Percentiles rank a stretch among this genome's conserved stretches.
Evolutionary conservation across 2,113 vertebrate genomes (phyloP).

Genomic region (Polyodon spathula): DNA sequence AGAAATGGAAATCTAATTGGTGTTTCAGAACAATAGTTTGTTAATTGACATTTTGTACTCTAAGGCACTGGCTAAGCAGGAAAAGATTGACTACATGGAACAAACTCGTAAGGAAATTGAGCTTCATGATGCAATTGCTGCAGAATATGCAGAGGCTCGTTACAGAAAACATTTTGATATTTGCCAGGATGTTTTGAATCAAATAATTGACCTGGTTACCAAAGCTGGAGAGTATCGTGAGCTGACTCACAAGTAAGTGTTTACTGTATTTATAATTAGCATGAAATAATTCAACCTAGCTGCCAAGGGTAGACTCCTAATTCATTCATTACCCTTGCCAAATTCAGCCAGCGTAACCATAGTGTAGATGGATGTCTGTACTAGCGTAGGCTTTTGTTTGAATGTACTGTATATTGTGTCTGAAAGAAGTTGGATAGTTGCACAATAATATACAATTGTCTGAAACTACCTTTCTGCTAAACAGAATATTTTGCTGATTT

Average conservation of each 20-base stretch:
- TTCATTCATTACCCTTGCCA: neutral
- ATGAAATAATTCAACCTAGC: neutral
- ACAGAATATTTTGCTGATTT: no score
- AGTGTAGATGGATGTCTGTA: no score
- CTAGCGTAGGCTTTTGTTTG: no score
- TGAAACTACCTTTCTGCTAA: no score
- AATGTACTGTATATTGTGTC: no score
- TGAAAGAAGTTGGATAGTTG: no score
- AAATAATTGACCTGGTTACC: constrained; percentile 76
- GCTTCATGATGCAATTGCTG: constrained; percentile 48
- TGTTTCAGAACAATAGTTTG: no score
- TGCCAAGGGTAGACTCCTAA: neutral
- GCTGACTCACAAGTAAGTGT: constrained; percentile 71
- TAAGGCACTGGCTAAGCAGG: constrained; percentile 72
- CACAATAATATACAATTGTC: no score
- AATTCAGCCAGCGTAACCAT: neutral
- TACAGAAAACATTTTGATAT: constrained; percentile 63
- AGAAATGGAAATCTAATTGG: no score
- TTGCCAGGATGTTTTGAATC: constrained; percentile 65
- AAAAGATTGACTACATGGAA: constrained; percentile 52
- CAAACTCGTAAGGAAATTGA: constrained; percentile 60
- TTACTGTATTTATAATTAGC: neutral
- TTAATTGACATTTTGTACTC: no score
- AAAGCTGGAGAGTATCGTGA: constrained; percentile 73
- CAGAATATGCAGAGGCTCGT: constrained; percentile 58